phyloP scores from a whole-genome alignment of 1,140 invertebrate species.

The Drosophila trapezifrons region DNA sequence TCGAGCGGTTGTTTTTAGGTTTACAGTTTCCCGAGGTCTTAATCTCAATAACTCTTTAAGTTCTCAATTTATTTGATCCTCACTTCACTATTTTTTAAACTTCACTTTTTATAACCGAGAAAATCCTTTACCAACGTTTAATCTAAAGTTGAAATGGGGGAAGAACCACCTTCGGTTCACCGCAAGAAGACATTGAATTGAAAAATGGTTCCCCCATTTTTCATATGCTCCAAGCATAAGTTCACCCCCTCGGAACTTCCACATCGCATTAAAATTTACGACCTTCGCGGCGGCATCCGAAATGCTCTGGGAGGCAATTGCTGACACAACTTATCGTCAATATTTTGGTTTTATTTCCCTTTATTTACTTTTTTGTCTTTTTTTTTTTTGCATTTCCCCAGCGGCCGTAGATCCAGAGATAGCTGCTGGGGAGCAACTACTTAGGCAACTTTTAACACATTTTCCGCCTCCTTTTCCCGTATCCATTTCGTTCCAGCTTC shows the following conservation, averaged over 20 bases:
- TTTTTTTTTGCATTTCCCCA: slow-evolving; percentile 50
- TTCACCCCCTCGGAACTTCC: slow-evolving; percentile 13
- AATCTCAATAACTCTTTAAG: background rate
- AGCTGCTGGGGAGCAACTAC: slow-evolving; percentile 35
- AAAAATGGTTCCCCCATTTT: slow-evolving; percentile 60
- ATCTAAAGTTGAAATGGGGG: background rate
- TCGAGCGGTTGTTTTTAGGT: too few species aligned
- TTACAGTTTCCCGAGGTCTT: background rate
- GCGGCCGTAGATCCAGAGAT: slow-evolving; percentile 29
- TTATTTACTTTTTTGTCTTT: slow-evolving; percentile 13
- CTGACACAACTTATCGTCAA: slow-evolving; percentile 72
- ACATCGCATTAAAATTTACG: slow-evolving; percentile 70
- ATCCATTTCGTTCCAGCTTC: slow-evolving; percentile 88
- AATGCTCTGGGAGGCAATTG: slow-evolving; percentile 50
- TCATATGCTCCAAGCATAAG: slow-evolving; percentile 37
- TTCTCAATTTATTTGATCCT: background rate
- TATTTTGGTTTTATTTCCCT: slow-evolving; percentile 50
- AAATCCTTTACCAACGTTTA: background rate
- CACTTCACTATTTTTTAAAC: background rate
- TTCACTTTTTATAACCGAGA: background rate
- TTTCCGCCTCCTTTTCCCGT: slow-evolving; percentile 32
- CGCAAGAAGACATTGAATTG: slow-evolving; percentile 53
- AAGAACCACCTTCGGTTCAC: background rate
- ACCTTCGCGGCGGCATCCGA: slow-evolving; percentile 46
- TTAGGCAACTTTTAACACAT: slow-evolving; percentile 60